Evolutionary conservation across 1,140 invertebrate species (phyloP).

Genomic region (Chrysopa pallens): DNA sequence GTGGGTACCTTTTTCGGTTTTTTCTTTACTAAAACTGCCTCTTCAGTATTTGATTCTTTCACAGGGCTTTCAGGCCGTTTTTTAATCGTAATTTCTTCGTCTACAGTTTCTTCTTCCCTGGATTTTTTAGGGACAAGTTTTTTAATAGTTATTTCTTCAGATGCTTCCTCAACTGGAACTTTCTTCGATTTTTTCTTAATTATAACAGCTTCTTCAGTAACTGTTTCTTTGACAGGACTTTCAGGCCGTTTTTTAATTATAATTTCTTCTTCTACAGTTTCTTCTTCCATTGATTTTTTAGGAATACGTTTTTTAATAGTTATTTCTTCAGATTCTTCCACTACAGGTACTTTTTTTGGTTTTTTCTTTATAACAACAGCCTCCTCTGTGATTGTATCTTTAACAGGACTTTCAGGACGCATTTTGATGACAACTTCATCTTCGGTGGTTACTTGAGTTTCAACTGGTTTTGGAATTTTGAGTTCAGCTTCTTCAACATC

Average conservation of each 20-base stretch:
- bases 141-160: constrained; percentile 9
- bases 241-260: constrained; percentile 10
- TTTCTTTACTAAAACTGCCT: constrained; percentile 4
- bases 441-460: constrained; percentile 7
- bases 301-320: constrained; percentile 11
- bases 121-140: constrained; percentile 15
- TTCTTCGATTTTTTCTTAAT: constrained; percentile 7
- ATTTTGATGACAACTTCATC: constrained; percentile 11
- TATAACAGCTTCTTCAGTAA: constrained; percentile 6
- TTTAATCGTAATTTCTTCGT: constrained; percentile 6
- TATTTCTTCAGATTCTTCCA: constrained; percentile 11
- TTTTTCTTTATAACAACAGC: constrained; percentile 17
- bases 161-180: constrained; percentile 23
- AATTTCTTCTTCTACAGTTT: constrained; percentile 2
- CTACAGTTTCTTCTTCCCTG: constrained; percentile 15
- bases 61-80: constrained; percentile 1
- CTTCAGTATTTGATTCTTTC: too few relatives aligned
- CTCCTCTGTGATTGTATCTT: constrained; percentile 15
- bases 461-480: constrained; percentile 4
- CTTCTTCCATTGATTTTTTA: constrained; percentile 13
- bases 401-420: constrained; percentile 7
- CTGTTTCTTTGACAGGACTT: constrained; percentile 8
- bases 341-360: constrained; percentile 11
- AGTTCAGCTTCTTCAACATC: constrained; percentile 5
- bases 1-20: constrained; percentile 21